Conservation (phyloP, 2,113 vertebrate genomes). For the Phyllostomus hastatus region DNA sequence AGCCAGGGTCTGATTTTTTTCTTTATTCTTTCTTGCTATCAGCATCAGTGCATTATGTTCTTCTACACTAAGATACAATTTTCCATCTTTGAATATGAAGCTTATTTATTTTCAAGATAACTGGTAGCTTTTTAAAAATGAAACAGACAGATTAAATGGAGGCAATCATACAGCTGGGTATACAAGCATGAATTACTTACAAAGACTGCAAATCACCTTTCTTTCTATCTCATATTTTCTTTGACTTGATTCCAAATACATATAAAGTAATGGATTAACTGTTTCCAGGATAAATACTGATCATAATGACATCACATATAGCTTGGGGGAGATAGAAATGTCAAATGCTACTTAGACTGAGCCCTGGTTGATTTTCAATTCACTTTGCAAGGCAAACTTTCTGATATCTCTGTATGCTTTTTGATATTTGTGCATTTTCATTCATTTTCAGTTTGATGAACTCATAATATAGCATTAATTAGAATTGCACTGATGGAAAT, state of each 20-base stretch:
- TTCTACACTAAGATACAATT: slow-evolving; percentile 11
- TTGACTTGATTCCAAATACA: slow-evolving; percentile 62
- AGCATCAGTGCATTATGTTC: not conserved
- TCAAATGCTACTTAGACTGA: not conserved
- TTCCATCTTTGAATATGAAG: slow-evolving; percentile 40
- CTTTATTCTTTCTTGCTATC: slow-evolving; percentile 46
- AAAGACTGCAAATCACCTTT: slow-evolving; percentile 55
- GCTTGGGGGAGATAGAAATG: not conserved
- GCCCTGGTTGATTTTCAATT: not conserved
- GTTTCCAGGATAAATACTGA: slow-evolving; percentile 51
- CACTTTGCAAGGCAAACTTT: not conserved
- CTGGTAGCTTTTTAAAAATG: slow-evolving; percentile 42
- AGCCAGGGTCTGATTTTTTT: slow-evolving; percentile 34
- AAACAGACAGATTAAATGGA: slow-evolving; percentile 51
- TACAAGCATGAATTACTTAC: slow-evolving; percentile 61
- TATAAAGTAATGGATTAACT: slow-evolving; percentile 65
- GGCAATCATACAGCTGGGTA: slow-evolving; percentile 55
- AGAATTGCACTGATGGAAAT: not conserved
- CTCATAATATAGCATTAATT: not conserved
- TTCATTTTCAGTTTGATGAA: slow-evolving; percentile 35
- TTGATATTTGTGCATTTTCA: not conserved
- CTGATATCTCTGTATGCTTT: not conserved
- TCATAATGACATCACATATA: slow-evolving; percentile 55
- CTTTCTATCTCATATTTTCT: slow-evolving; percentile 67
- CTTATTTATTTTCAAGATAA: slow-evolving; percentile 61